phyloP scores from a whole-genome alignment of 35 echinoderm and acorn worm genomes.

The Lytechinus variegatus region DNA sequence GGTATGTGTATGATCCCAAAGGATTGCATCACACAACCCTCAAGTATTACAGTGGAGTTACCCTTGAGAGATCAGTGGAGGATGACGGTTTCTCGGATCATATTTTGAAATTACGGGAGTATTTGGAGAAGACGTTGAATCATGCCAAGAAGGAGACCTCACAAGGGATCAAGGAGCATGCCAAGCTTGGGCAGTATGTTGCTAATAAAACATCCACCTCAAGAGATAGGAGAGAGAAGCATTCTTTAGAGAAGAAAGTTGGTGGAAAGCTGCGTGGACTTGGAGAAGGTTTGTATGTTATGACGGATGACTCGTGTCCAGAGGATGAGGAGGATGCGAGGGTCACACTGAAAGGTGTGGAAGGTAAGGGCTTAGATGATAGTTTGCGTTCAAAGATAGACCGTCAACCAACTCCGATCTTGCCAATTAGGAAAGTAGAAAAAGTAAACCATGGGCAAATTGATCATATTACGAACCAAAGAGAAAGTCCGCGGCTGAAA shows the following conservation, averaged over 20 bases:
- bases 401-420: conserved; percentile 35
- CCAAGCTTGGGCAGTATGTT: conserved; percentile 49
- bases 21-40: conserved; percentile 2
- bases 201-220: background rate
- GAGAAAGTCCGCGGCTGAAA: conserved; percentile 14
- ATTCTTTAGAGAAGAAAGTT: background rate
- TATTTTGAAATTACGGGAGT: conserved; percentile 56
- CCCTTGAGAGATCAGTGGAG: conserved; percentile 39
- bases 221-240: conserved; percentile 19
- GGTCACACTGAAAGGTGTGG: conserved; percentile 10
- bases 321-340: background rate
- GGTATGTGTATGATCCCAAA: conserved; percentile 51
- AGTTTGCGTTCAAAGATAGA: background rate
- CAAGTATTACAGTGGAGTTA: conserved; percentile 33
- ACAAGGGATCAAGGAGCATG: conserved; percentile 30
- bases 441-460: conserved; percentile 27
- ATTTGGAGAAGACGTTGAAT: conserved; percentile 56
- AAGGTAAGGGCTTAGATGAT: conserved; percentile 15
- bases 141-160: conserved; percentile 51
- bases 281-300: conserved; percentile 25
- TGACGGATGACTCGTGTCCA: background rate
- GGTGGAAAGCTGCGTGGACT: conserved; percentile 24
- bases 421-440: conserved; percentile 32
- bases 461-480: conserved; percentile 13
- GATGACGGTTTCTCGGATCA: conserved; percentile 44